Conservation (phyloP, 2,888 invertebrate species). For the Myathropa florea region DNA sequence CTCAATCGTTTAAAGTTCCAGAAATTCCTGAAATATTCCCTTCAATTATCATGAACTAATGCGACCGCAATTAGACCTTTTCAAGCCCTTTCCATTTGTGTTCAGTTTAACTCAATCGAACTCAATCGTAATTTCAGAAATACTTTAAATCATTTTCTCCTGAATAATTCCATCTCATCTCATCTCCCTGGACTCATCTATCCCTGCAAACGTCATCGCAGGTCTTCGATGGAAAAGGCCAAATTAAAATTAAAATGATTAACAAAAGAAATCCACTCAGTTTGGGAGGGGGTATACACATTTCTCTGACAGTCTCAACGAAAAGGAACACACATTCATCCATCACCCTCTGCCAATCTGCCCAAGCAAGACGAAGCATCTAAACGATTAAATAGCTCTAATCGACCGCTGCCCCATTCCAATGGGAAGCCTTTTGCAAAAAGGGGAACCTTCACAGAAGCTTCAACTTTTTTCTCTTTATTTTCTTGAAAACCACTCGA, state of each 20-base stretch:
- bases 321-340: not conserved
- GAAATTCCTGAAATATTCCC: too few relatives aligned
- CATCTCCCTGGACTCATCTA: too few relatives aligned
- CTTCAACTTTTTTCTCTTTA: not conserved
- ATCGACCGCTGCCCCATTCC: conserved; percentile 25
- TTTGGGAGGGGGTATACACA: not conserved
- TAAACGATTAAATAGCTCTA: conserved; percentile 45
- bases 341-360: not conserved
- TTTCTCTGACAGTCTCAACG: conserved; percentile 30
- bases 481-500: conserved; percentile 35
- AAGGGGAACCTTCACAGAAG: not conserved
- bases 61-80: too few relatives aligned
- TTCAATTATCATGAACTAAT: too few relatives aligned
- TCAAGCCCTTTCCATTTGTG: too few relatives aligned
- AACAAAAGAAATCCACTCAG: not conserved
- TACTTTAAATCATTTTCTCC: too few relatives aligned
- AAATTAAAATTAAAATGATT: conserved; percentile 4
- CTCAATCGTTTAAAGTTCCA: too few relatives aligned
- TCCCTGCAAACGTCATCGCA: not conserved
- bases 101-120: too few relatives aligned
- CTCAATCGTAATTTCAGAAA: too few relatives aligned
- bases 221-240: conserved; percentile 3
- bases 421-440: not conserved
- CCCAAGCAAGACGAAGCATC: conserved; percentile 12
- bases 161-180: too few relatives aligned